Percentiles rank a stretch among this genome's conserved stretches.
These are phyloP conservation scores for Anguilla pacifica DNA, from an alignment of 2,797 vertebrate species.

Conservation along the genomic window DNA sequence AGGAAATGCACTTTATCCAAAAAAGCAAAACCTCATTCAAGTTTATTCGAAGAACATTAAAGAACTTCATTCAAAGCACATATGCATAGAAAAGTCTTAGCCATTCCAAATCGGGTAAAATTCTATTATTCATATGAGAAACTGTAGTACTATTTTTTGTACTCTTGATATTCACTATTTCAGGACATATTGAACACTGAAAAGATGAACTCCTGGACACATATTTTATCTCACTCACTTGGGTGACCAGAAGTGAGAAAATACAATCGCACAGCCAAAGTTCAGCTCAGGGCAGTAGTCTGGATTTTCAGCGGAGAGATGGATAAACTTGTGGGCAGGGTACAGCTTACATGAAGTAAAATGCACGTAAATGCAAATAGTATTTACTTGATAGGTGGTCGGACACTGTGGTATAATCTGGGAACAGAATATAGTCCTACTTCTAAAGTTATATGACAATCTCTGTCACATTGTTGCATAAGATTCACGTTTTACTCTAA, in stretches of 20 bases:
- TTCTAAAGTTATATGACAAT: constrained; percentile 22
- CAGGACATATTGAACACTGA: not conserved
- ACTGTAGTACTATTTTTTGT: not conserved
- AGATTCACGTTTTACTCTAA: not conserved
- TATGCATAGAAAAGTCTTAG: not conserved
- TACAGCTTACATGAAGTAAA: not conserved
- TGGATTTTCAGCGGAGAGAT: not conserved
- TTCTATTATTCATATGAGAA: not conserved
- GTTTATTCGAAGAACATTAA: not conserved
- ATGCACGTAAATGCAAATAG: not conserved
- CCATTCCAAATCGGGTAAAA: not conserved
- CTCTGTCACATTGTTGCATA: not conserved
- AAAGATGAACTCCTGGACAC: not conserved
- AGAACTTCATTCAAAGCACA: not conserved
- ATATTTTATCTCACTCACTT: not conserved
- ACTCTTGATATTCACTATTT: not conserved
- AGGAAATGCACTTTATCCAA: not conserved
- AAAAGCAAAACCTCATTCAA: not conserved
- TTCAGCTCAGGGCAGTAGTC: not conserved
- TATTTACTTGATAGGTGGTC: constrained; percentile 35
- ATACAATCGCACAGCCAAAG: not conserved
- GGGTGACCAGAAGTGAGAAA: not conserved
- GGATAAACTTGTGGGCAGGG: not conserved
- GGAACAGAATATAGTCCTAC: not conserved
- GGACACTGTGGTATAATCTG: constrained; percentile 36